These are phyloP conservation scores for Paramuricea clavata DNA, from an alignment of 92 coral and sea anemone species.

Conservation along the genomic window DNA sequence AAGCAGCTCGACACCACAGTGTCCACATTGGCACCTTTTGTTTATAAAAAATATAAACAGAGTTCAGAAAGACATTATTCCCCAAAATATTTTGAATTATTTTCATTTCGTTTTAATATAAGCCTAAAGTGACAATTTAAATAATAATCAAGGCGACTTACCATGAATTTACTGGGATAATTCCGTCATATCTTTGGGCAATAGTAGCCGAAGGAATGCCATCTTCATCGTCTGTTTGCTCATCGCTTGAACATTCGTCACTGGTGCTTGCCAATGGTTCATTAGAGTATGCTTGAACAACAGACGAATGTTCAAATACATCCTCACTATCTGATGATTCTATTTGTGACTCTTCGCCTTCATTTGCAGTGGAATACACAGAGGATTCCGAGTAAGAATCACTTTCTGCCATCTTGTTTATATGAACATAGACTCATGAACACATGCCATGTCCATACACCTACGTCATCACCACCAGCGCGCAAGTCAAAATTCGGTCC, in stretches of 20 bases:
- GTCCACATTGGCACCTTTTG: constrained; percentile 58
- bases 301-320: no score
- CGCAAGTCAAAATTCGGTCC: no score
- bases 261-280: constrained; percentile 6
- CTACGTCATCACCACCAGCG: no score
- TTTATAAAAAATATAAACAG: neutral
- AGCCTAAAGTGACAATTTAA: neutral
- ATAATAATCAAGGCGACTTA: constrained; percentile 10
- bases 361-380: constrained; percentile 19
- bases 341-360: neutral
- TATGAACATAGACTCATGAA: no score
- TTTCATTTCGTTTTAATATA: no score
- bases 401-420: neutral
- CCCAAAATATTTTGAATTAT: no score
- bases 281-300: constrained; percentile 10
- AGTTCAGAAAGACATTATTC: no score
- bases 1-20: constrained; percentile 39
- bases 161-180: constrained; percentile 26
- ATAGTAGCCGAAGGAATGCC: constrained; percentile 11
- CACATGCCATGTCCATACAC: no score
- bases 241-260: neutral
- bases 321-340: no score
- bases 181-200: constrained; percentile 20
- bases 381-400: no score
- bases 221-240: constrained; percentile 7